Evolutionary conservation across 1,140 invertebrate genomes (phyloP).

Genomic region (Belonocnema kinseyi): DNA sequence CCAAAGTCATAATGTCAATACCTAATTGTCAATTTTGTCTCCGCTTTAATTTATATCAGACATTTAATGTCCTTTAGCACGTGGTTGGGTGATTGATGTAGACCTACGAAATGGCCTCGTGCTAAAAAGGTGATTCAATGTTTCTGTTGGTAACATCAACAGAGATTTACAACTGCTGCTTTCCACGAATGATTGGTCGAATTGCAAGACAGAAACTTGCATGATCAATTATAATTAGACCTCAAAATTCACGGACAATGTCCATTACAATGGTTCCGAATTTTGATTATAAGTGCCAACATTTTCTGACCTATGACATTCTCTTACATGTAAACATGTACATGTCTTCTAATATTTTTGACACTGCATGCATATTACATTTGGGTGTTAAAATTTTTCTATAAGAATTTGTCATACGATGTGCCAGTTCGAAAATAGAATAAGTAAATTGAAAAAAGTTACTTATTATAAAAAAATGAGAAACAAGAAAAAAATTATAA

Average conservation of each 20-base stretch:
- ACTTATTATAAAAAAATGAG: no score
- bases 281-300: not conserved
- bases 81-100: conserved; percentile 2
- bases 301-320: no score
- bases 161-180: conserved; percentile 49
- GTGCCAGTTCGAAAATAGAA: no score
- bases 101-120: conserved; percentile 43
- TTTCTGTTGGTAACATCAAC: conserved; percentile 23
- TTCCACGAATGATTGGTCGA: conserved; percentile 50
- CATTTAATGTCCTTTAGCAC: conserved; percentile 1
- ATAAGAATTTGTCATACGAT: no score
- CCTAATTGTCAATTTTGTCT: not conserved
- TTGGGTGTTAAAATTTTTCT: no score
- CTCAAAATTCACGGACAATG: conserved; percentile 2
- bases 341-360: no score
- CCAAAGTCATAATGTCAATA: not conserved
- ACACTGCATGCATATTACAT: no score
- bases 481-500: no score
- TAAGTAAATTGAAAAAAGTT: no score
- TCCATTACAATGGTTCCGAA: not conserved
- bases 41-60: conserved; percentile 33
- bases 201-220: conserved; percentile 7
- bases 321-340: no score
- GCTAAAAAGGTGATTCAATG: conserved; percentile 45
- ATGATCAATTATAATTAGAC: not conserved